phyloP scores from a whole-genome alignment of 2,113 vertebrate genomes.

The Cathartes aura region DNA sequence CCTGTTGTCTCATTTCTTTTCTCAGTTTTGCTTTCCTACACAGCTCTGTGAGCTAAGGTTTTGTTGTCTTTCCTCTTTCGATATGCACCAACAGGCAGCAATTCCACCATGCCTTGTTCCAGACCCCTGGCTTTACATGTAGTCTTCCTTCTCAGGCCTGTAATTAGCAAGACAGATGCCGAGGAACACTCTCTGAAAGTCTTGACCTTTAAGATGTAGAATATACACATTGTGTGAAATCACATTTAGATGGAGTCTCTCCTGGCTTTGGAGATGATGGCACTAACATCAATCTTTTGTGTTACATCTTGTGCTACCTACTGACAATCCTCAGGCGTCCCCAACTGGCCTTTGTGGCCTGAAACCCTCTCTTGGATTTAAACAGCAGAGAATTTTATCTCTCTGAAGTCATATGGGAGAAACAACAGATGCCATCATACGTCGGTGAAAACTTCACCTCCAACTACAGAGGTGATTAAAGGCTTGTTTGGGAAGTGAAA shows the following conservation, averaged over 20 bases:
- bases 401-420: neutral
- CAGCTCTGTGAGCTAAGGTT: neutral
- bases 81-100: neutral
- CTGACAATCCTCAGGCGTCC: neutral
- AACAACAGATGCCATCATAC: neutral
- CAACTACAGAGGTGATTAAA: neutral
- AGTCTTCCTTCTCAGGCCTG: neutral
- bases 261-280: neutral
- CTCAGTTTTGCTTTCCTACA: neutral
- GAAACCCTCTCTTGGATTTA: neutral
- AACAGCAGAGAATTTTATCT: neutral
- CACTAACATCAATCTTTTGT: neutral
- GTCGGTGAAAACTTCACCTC: neutral
- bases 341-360: neutral
- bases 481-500: neutral
- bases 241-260: neutral
- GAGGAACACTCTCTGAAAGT: neutral
- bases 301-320: neutral
- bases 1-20: constrained; percentile 3
- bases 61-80: neutral
- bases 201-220: neutral
- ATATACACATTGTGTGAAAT: neutral
- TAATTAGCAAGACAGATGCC: neutral
- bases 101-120: neutral
- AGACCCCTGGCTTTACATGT: neutral